These are phyloP conservation scores for Eutolmus rufibarbis DNA, from an alignment of 2,888 invertebrate genomes.

Conservation along the genomic window DNA sequence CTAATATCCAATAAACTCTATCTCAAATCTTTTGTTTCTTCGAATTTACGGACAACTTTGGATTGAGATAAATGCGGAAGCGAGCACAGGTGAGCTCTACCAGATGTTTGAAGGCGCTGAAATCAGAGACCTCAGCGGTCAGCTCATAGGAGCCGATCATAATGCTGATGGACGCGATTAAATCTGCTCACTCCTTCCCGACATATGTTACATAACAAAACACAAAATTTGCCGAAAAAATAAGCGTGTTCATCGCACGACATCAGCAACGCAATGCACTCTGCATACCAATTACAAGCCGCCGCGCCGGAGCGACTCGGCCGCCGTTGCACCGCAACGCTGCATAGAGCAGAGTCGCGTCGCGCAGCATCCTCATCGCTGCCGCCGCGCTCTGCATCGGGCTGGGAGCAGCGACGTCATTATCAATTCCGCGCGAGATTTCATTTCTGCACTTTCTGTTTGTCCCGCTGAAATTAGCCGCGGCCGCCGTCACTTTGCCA, in stretches of 20 bases:
- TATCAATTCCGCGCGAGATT: conserved; percentile 61
- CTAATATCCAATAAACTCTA: too few species aligned
- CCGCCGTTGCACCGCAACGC: not conserved
- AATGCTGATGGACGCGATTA: conserved; percentile 23
- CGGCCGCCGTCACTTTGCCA: conserved; percentile 50
- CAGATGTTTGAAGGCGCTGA: not conserved
- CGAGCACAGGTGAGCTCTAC: not conserved
- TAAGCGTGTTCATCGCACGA: conserved; percentile 42
- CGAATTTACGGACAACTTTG: not conserved
- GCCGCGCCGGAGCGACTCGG: not conserved
- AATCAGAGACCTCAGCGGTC: not conserved
- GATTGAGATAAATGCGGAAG: not conserved
- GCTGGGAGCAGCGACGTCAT: conserved; percentile 46
- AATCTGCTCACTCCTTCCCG: conserved; percentile 29
- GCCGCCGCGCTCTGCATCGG: not conserved
- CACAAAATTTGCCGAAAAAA: conserved; percentile 40
- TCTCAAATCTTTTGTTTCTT: too few species aligned
- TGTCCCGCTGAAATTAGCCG: conserved; percentile 52
- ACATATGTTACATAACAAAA: conserved; percentile 38
- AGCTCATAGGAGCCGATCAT: not conserved
- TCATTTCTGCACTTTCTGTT: conserved; percentile 62
- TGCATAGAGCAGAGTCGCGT: not conserved
- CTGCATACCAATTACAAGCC: conserved; percentile 44
- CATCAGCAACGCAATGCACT: conserved; percentile 41
- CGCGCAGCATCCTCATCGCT: not conserved